Evolutionary conservation across 2,888 invertebrate species (phyloP), one percentile per base, ranked within the genome.

Genomic region (Hypercompe scribonia): DNA sequence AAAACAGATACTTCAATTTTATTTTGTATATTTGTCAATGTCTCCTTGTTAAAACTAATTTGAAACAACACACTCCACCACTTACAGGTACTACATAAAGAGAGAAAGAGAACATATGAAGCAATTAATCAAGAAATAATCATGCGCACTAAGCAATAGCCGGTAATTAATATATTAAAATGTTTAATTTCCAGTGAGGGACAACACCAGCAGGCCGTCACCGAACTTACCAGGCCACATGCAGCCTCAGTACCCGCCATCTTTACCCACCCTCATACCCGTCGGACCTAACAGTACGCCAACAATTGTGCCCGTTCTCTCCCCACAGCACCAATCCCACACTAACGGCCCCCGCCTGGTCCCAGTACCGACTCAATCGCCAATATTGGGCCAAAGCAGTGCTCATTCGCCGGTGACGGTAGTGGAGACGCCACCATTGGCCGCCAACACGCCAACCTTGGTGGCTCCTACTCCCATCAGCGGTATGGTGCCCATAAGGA

Each of bases 401-500:
- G 46, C 81, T 7, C 84, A 87, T n/a, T 91, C 92, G 0, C 92
- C 92, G 0, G 88, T 90, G 8, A 91, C 88, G 42, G 76, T 90
- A 24, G 84, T 82, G 21, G 90, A 90, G 69, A 87, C 89, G 2
- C 90, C 90, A 31, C 90, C 90, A 0, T n/a, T 81, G 74, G 76
- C 85, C 58, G 79, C 84, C 73, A 78, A 84, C 39, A 77, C 86
- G 70, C 91, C 90, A 58, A 87, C 89, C 39, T 81, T 91, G 79
- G 89, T 91, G 0, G 83, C 91, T 3, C 91, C 93, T 0, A 88
- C 90, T 15, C 90, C 93, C 0, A 83, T 92, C 18, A 92, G 92
- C 76, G 94, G 95, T 3, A 93, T 92, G 93, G 95, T 95, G 74
- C 94, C 95, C 0, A 94, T 95, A 73, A 86, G 95, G 73, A 95